Evolutionary conservation across 1,140 invertebrate genomes (phyloP), one percentile per base, ranked within the genome.

Genomic region (Tetragonula clypearis): DNA sequence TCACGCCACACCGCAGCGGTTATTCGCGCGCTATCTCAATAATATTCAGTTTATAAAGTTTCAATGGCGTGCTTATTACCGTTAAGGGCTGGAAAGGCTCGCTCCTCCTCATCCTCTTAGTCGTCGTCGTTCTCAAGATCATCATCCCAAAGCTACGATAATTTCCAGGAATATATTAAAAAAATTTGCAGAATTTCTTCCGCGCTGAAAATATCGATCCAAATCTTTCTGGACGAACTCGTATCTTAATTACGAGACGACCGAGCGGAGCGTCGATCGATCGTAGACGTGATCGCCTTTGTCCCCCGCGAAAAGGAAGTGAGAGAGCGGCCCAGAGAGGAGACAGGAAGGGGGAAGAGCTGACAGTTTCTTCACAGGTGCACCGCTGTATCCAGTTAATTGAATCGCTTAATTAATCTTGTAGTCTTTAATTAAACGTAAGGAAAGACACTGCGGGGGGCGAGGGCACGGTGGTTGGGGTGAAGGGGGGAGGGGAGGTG

Each of bases 31-130:
- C 89, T 92, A 94, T 93, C 93, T 94, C 92, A 94, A 94, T 94
- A 94, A 94, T 93, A 94, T 94, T 93, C 92, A 90, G 91, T 94
- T 94, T 94, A 94, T 93, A 94, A 94, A 93, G 92, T 93, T 93
- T 87, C 87, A 92, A 89, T 88, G 86, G 84, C 84, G 87, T 88
- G 84, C 82, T 92, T 91, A 91, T 93, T 91, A 92, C 86, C 83
- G 30, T 60, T 35, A 35, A 30, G 30, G 86, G 77, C n/a, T 68
- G 58, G 58, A 74, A 69, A 75, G 69, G 14, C 73, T 30, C 0
- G 8, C 66, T 73, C 56, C 17, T 26, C 30, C n/a, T 65, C 26
- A 1, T 35, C 55, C 68, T 76, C 23, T 23, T 4, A 2, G 60
- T n/a, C 23, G 3, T n/a, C 60, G 60, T 4, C 11, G 2, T 62